These are phyloP conservation scores for Gnatocerus cornutus DNA, from an alignment of 2,888 invertebrate genomes.

Conservation along the genomic window DNA sequence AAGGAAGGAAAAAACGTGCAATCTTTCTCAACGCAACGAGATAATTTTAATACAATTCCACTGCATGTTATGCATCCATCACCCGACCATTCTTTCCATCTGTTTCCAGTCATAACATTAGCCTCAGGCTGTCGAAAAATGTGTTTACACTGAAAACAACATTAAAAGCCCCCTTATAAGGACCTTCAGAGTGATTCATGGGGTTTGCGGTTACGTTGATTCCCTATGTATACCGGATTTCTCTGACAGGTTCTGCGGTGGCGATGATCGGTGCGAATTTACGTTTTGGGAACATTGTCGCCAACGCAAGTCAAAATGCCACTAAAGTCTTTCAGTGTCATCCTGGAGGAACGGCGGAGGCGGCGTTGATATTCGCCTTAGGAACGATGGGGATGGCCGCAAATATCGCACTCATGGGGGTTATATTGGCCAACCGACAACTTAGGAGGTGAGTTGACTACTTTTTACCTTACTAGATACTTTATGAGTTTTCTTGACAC, in stretches of 20 bases:
- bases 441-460: conserved; percentile 78
- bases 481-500: conserved; percentile 8
- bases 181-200: conserved; percentile 28
- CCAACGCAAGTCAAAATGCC: conserved; percentile 79
- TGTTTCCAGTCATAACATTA: conserved; percentile 19
- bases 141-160: conserved; percentile 15
- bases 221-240: conserved; percentile 14
- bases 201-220: conserved; percentile 25
- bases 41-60: conserved; percentile 5
- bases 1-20: conserved; percentile 27
- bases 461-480: conserved; percentile 1
- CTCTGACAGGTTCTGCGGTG: conserved; percentile 78
- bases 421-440: conserved; percentile 86
- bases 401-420: conserved; percentile 86
- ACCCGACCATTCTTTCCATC: background rate
- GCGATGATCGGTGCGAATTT: conserved; percentile 88
- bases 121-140: conserved; percentile 5
- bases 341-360: conserved; percentile 86
- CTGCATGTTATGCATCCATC: no score
- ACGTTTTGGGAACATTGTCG: conserved; percentile 80
- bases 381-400: conserved; percentile 87
- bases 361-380: conserved; percentile 83
- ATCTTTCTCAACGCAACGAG: conserved; percentile 23
- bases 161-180: conserved; percentile 7
- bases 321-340: conserved; percentile 85